Conservation (phyloP, 1,140 invertebrate genomes). For the Cryptotermes secundus region DNA sequence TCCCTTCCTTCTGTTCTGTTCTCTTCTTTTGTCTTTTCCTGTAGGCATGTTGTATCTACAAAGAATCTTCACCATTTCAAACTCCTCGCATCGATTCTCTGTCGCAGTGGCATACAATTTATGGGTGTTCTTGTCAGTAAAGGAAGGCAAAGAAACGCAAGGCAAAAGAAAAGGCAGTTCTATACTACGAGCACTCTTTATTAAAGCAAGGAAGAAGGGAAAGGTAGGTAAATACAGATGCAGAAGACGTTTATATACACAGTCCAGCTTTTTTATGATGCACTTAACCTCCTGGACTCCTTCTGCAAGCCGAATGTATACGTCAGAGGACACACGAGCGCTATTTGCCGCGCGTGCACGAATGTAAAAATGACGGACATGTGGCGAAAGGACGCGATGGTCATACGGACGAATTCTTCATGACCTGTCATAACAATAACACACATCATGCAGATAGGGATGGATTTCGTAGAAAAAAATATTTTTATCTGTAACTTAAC, state of each 20-base stretch:
- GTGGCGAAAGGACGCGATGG: too few relatives aligned
- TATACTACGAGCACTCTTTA: not conserved
- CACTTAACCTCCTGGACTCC: not conserved
- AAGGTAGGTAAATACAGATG: not conserved
- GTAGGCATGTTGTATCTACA: slow-evolving; percentile 10
- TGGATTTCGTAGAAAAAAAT: too few relatives aligned
- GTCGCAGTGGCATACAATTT: not conserved
- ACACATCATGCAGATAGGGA: too few relatives aligned
- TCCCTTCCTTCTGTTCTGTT: not conserved
- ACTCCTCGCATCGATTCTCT: not conserved
- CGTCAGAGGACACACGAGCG: too few relatives aligned
- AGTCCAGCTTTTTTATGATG: not conserved
- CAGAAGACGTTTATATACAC: not conserved
- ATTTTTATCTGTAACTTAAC: too few relatives aligned
- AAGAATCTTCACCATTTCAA: not conserved
- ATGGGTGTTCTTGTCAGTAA: slow-evolving; percentile 8
- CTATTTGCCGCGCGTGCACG: too few relatives aligned
- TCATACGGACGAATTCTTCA: too few relatives aligned
- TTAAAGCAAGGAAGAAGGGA: not conserved
- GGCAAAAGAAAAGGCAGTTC: not conserved
- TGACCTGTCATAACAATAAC: too few relatives aligned
- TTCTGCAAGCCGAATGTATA: too few relatives aligned
- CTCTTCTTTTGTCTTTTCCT: not conserved
- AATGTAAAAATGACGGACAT: too few relatives aligned
- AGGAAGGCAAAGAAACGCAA: not conserved